These are phyloP conservation scores for Tinea trinotella DNA, from an alignment of 2,888 invertebrate genomes.

Conservation along the genomic window DNA sequence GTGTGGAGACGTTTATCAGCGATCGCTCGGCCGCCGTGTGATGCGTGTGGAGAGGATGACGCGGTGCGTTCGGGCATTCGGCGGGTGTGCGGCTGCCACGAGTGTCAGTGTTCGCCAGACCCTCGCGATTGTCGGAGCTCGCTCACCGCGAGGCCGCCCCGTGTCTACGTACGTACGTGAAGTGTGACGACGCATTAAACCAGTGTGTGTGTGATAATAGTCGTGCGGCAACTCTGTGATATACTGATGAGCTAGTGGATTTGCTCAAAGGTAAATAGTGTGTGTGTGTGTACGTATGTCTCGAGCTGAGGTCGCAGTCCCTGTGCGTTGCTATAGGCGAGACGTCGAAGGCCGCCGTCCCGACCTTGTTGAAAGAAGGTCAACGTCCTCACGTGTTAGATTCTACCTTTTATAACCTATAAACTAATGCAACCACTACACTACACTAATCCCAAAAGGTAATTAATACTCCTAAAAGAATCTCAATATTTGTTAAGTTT, in stretches of 20 bases:
- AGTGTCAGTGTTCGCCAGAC: conserved; percentile 16
- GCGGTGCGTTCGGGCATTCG: not conserved
- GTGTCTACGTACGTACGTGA: not conserved
- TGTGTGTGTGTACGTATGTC: conserved; percentile 43
- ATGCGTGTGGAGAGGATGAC: conserved; percentile 12
- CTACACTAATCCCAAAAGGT: conserved; percentile 13
- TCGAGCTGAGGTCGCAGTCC: conserved; percentile 36
- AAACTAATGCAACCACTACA: conserved; percentile 14
- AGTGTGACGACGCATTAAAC: not conserved
- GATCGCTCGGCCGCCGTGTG: conserved; percentile 32
- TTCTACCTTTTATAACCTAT: conserved; percentile 16
- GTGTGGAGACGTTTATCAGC: conserved; percentile 6
- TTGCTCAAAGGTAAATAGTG: conserved; percentile 58
- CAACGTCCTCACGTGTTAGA: conserved; percentile 60
- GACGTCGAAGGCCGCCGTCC: conserved; percentile 68
- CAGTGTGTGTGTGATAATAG: conserved; percentile 1
- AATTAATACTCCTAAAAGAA: not conserved
- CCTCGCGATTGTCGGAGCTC: conserved; percentile 24
- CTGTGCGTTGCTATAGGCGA: conserved; percentile 51
- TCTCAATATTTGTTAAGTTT: not conserved
- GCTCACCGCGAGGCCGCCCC: conserved; percentile 18
- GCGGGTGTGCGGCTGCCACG: conserved; percentile 5
- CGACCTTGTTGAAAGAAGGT: conserved; percentile 69
- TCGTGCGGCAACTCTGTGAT: conserved; percentile 42
- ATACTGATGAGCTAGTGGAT: conserved; percentile 62